Evolutionary conservation across 2,113 vertebrate species (phyloP), one percentile per base, ranked within the genome.

Genomic region (Vombatus ursinus): DNA sequence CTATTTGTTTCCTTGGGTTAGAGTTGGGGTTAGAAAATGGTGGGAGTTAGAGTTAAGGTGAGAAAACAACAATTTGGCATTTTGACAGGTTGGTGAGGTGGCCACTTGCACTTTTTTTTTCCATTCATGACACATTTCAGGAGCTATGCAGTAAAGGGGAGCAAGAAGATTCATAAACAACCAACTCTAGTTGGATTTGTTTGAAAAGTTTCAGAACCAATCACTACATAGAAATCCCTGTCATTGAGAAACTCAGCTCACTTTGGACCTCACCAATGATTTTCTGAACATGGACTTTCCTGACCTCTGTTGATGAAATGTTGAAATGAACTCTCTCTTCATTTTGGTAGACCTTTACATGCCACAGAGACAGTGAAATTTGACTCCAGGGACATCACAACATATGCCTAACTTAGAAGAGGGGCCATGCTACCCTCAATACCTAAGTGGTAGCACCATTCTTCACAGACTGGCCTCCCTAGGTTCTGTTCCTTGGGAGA

Each of bases 391-490:
- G 98, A 49, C 50, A 93, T 0, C 90, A 77, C 50, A 96, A 26
- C 22, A 91, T 93, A 91, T 90, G 92, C 49, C 93, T 95, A 91
- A 92, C 68, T 9, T 91, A 92, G 95, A 44, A 96, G 44, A 96
- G 96, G 91, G 92, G 47, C 77, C 93, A 94, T 14, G 89, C 95
- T 96, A 95, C 92, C 94, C 94, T 97, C 96, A 53, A 94, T 52
- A 90, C 92, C 96, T 94, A 94, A 96, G 92, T 95, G 98, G 96
- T 89, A 98, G 95, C 94, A 49, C 96, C 95, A 93, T 96, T 98
- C 97, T 97, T 98, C 98, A 98, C 97, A 98, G 98, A 98, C 98
- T 98, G 22, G 68, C n/a, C 98, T 96, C 93, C 31, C 93, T 97
- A 96, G 94, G 94, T 50, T 68, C 91, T 97, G 95, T 95, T 61